phyloP scores from a whole-genome alignment of 2,113 vertebrate species.

The Zingel zingel region DNA sequence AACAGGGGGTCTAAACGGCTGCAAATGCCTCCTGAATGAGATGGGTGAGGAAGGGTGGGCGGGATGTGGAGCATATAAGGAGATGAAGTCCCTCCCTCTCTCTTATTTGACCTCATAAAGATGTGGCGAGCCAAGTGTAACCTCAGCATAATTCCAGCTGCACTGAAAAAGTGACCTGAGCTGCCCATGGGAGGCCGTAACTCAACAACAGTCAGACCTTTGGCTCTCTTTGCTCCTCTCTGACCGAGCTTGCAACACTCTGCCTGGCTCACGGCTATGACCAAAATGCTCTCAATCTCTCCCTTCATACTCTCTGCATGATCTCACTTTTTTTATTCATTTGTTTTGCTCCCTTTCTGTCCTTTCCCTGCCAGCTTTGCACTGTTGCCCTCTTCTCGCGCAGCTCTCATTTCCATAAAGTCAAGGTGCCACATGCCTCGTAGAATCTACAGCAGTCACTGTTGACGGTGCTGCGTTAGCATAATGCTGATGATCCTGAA shows the following conservation, averaged over 20 bases:
- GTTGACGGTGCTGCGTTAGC: conserved; percentile 11
- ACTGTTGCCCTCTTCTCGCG: neutral
- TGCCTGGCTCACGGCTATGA: neutral
- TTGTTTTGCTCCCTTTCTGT: neutral
- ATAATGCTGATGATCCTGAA: conserved; percentile 14
- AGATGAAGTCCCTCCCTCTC: conserved; percentile 25
- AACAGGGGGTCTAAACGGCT: conserved; percentile 3
- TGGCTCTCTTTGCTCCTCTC: conserved; percentile 37
- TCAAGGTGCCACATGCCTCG: conserved; percentile 15
- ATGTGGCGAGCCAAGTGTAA: conserved; percentile 19
- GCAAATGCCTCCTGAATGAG: conserved; percentile 38
- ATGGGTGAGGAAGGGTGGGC: neutral
- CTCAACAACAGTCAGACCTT: conserved; percentile 39
- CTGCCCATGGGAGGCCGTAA: conserved; percentile 25
- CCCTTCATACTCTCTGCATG: neutral
- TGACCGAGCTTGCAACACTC: neutral
- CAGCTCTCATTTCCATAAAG: conserved; percentile 38
- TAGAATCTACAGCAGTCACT: neutral
- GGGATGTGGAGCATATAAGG: conserved; percentile 1
- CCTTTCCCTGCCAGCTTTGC: conserved; percentile 10
- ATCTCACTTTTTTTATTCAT: neutral
- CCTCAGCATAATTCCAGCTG: conserved; percentile 52
- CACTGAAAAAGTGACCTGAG: conserved; percentile 45
- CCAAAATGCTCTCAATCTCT: neutral
- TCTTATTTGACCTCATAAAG: conserved; percentile 59